phyloP scores from a whole-genome alignment of 2,113 vertebrate genomes.

The human region DNA sequence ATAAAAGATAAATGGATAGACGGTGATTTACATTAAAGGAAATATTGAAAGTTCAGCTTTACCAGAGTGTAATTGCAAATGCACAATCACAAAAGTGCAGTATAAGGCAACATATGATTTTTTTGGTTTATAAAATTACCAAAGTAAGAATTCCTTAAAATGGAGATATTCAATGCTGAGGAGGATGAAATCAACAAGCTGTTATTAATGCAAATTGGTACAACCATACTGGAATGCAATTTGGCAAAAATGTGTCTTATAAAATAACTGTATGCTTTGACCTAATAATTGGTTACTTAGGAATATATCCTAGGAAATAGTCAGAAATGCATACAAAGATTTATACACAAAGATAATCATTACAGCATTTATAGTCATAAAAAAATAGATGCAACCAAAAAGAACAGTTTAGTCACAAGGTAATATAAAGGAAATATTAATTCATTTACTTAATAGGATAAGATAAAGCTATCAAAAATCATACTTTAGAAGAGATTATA shows the following conservation, averaged over 20 bases:
- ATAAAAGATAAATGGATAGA: neutral
- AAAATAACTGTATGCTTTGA: neutral
- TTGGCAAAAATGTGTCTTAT: neutral
- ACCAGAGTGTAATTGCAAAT: neutral
- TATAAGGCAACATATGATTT: neutral
- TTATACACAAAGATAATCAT: neutral
- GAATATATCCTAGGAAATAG: neutral
- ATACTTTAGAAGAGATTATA: neutral
- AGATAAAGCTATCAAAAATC: constrained; percentile 30
- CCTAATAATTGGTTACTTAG: neutral
- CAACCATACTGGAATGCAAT: neutral
- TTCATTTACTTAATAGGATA: neutral
- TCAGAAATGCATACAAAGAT: neutral
- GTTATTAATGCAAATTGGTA: neutral
- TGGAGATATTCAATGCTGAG: neutral
- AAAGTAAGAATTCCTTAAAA: neutral
- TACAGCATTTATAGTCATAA: neutral
- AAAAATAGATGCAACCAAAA: neutral
- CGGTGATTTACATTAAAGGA: neutral
- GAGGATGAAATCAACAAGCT: neutral
- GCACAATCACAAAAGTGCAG: neutral
- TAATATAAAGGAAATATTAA: neutral
- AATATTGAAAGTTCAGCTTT: neutral
- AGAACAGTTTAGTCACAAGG: neutral
- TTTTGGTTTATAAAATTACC: neutral